Evolutionary conservation across 2,888 invertebrate species (phyloP).

Genomic region (Dioctria linearis): DNA sequence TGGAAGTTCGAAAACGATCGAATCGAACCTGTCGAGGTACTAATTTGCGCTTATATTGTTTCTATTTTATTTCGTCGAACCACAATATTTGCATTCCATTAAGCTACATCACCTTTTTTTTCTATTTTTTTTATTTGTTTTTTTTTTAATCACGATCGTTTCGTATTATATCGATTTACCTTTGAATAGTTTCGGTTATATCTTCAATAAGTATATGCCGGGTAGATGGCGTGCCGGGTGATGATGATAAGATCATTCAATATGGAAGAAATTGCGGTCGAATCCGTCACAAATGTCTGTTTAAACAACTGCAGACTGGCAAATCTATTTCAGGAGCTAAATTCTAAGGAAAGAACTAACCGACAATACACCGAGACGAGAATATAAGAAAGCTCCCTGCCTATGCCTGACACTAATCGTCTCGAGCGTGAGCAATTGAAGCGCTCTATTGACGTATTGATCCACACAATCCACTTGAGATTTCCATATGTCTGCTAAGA

Average conservation of each 20-base stretch:
- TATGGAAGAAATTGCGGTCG: constrained; percentile 14
- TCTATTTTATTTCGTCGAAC: constrained; percentile 19
- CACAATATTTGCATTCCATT: constrained; percentile 46
- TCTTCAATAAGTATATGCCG: background rate
- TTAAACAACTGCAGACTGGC: background rate
- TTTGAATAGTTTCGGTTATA: constrained; percentile 8
- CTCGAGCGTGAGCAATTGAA: constrained; percentile 29
- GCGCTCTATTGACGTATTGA: constrained; percentile 45
- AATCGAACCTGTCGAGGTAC: constrained; percentile 25
- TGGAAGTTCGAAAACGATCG: background rate
- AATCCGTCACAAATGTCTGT: constrained; percentile 38
- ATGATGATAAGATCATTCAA: background rate
- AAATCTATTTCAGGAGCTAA: constrained; percentile 49
- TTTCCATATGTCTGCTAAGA: constrained; percentile 34
- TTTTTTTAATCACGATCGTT: constrained; percentile 8
- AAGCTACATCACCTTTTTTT: constrained; percentile 44
- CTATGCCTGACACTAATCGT: constrained; percentile 15
- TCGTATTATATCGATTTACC: constrained; percentile 19
- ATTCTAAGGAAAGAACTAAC: constrained; percentile 38
- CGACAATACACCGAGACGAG: constrained; percentile 5
- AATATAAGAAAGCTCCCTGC: constrained; percentile 15
- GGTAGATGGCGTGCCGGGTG: constrained; percentile 18
- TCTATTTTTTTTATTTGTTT: background rate
- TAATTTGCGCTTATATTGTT: constrained; percentile 45
- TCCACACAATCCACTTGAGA: constrained; percentile 33